Base-by-base conservation (phyloP, 2,888 invertebrate species). In the Erynnis tages region DNA sequence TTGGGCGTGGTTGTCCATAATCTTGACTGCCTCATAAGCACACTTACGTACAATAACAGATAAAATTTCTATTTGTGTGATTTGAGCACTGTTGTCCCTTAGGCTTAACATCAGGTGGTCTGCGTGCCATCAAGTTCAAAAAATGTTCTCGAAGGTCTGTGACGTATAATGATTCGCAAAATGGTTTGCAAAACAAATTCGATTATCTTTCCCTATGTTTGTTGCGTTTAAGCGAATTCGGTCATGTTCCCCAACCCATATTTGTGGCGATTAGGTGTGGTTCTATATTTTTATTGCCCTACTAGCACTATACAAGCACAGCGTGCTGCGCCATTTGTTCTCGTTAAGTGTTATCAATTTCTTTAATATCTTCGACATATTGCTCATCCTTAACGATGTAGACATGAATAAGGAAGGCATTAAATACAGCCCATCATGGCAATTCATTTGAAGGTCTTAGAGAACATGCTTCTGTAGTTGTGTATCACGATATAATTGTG, bases 201-300 rank as follows among this genome's bases (percentile, higher is more conserved):
- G n/a, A n/a, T n/a, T n/a, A n/a, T n/a, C n/a, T n/a, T n/a, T n/a
- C n/a, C n/a, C n/a, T n/a, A n/a, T n/a, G n/a, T n/a, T n/a, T n/a
- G n/a, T n/a, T n/a, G n/a, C n/a, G n/a, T n/a, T 76, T 73, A 72
- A 71, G 73, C 71, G 61, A 73, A 73, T 75, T 78, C 60, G 69
- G 70, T 67, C 63, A 65, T 65, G 64, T 67, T 73, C 75, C 77
- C 75, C n/a, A n/a, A n/a, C n/a, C 75, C 77, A 73, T 70, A 30
- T 76, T 74, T 76, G 71, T 66, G 69, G 67, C 66, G 63, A 67
- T 70, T 65, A 69, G 77, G 79, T 71, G 79, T 75, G 76, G 77
- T 67, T 62, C 69, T 74, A 68, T 76, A 71, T 76, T 82, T 81
- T 82, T 82, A 82, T 75, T 73, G 69, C 73, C 68, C 67, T 65